Evolutionary conservation across 2,113 vertebrate species (phyloP).

Genomic region (Ellobius talpinus): DNA sequence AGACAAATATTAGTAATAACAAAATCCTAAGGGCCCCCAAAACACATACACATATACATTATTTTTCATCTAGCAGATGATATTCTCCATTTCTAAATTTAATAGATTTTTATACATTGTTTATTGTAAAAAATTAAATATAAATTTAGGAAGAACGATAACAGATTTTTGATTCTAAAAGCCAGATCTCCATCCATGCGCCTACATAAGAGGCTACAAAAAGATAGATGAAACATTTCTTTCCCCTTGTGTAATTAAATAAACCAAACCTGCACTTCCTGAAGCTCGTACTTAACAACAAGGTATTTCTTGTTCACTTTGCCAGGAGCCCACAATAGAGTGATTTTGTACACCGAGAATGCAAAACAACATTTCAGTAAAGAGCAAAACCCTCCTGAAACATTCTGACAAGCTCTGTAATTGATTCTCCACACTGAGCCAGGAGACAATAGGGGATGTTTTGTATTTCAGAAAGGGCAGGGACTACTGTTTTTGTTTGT

Average conservation of each 20-base stretch:
- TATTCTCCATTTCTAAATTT: neutral
- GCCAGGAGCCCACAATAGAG: constrained; percentile 12
- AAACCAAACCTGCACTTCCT: constrained; percentile 47
- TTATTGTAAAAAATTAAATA: neutral
- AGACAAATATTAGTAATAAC: neutral
- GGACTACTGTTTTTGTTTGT: neutral
- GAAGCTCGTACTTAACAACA: constrained; percentile 46
- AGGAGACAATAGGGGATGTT: neutral
- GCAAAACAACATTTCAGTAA: constrained; percentile 6
- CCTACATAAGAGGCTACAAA: neutral
- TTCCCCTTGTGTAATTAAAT: constrained; percentile 35
- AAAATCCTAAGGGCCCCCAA: neutral
- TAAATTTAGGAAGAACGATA: constrained; percentile 14
- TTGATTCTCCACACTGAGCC: neutral
- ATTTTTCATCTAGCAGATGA: neutral
- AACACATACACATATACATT: neutral
- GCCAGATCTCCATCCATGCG: neutral
- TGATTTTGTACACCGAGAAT: neutral
- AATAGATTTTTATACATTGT: neutral
- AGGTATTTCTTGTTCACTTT: constrained; percentile 65
- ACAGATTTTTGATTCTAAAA: neutral
- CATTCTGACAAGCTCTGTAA: constrained; percentile 2
- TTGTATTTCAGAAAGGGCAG: neutral
- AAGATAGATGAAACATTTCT: constrained; percentile 35
- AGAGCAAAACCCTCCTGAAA: constrained; percentile 39